Base-by-base conservation (phyloP, 2,113 vertebrate species). In the Hydrolagus affinis region DNA sequence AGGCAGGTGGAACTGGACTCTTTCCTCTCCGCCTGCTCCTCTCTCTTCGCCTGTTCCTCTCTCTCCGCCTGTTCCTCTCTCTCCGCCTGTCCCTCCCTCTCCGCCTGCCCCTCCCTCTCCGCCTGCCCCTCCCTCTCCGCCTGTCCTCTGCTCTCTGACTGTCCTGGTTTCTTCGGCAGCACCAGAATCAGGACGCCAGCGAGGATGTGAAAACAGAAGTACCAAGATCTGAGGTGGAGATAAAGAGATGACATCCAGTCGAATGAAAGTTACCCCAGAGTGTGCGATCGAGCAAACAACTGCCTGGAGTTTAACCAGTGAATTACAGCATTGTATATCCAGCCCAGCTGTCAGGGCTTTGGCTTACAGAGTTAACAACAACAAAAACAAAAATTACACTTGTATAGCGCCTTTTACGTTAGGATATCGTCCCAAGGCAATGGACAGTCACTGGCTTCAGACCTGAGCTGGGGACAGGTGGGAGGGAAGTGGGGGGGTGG, bases 111-210 rank as follows among this genome's bases (percentile, higher is more conserved):
- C 66, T 69, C 66, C 15, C 15, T 69, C 2, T 1, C n/a, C 25
- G 21, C 4, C 23, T 25, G 8, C 4, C n/a, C 14, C 28, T 25
- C 70, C 70, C 8, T 25, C 0, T 25, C 23, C 14, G 23, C 70
- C 28, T 28, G n/a, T n/a, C n/a, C 89, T 90, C 57, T 85, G 85
- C 85, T 89, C 85, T 89, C 87, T 80, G 86, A 88, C 85, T 68
- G 89, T 25, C 25, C 32, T 3, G 78, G 62, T 32, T 83, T 68
- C 62, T 83, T 64, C 11, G 78, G 78, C 78, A 83, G 66, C 78
- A 83, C 78, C 78, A 83, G 28, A 28, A 83, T 17, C 9, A 83
- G 62, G 21, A 21, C 25, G 6, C 64, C 2, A 17, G 78, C 23
- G 0, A 83, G 19, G 17, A 83, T 66, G 32, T 83, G 78, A 8